A percentile compares a stretch with the other conserved stretches of the same genome.
Evolutionary conservation across 2,113 vertebrate genomes (phyloP).

Genomic region (Gorsachius goisagi): DNA sequence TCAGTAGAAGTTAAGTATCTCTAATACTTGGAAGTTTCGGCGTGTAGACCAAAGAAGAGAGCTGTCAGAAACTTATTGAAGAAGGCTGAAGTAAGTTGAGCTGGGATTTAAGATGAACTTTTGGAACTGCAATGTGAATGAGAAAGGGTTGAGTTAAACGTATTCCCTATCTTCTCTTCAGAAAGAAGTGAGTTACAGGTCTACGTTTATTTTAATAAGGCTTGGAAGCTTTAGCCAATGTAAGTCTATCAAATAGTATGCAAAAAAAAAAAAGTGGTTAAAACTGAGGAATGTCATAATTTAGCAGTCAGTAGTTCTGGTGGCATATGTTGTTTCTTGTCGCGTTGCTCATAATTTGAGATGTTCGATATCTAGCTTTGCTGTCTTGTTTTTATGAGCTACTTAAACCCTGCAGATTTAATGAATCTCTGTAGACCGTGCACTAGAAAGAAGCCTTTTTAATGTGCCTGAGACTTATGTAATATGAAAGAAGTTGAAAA

Average conservation of each 20-base stretch:
- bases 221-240: background rate
- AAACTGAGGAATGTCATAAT: background rate
- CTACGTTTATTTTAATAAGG: background rate
- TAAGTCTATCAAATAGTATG: background rate
- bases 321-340: background rate
- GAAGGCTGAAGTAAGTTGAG: background rate
- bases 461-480: background rate
- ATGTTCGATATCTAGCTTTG: background rate
- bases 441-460: background rate
- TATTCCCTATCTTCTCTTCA: background rate
- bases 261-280: background rate
- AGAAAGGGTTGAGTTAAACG: background rate
- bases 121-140: background rate
- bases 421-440: background rate
- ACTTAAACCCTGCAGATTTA: background rate
- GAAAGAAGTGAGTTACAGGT: background rate
- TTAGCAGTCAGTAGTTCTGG: background rate
- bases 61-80: background rate
- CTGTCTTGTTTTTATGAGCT: constrained; percentile 25
- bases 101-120: background rate
- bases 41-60: background rate
- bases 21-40: background rate
- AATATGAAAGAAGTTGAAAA: background rate
- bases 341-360: background rate
- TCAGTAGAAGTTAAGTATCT: background rate